A percentile compares a stretch with the other conserved stretches of the same genome.
Conservation (phyloP, 2,113 vertebrate species). For the Uria aalge region DNA sequence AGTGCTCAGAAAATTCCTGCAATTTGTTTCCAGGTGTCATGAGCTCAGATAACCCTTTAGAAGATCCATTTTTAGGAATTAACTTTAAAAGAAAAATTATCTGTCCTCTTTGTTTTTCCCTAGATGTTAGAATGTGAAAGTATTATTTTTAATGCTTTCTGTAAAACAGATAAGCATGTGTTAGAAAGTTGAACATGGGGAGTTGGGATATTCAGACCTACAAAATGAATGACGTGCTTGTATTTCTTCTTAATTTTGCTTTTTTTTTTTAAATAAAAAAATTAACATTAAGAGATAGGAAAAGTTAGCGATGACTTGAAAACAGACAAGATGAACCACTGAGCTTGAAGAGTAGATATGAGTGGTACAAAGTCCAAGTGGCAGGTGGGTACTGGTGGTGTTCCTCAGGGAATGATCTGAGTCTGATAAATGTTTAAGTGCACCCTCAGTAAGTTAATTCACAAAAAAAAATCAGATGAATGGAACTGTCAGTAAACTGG, state of each 20-base stretch:
- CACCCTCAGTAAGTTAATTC: background rate
- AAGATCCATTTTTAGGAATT: background rate
- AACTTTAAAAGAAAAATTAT: background rate
- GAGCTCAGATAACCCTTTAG: conserved; percentile 7
- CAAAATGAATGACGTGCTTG: background rate
- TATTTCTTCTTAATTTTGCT: background rate
- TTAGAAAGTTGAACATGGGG: background rate
- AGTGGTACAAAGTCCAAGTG: background rate
- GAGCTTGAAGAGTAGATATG: background rate
- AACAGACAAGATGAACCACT: background rate
- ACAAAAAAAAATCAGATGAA: background rate
- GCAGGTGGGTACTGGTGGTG: background rate
- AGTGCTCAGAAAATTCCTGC: background rate
- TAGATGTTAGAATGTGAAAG: background rate
- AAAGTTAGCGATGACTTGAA: background rate
- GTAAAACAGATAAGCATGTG: background rate
- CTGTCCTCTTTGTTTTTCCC: background rate
- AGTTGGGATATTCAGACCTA: background rate
- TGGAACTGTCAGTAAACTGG: background rate
- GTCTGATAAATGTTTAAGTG: background rate
- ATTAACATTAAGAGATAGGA: background rate
- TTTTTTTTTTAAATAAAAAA: background rate
- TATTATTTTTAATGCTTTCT: background rate
- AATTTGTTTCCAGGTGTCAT: background rate
- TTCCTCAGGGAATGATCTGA: background rate